Evolutionary conservation across 2,797 vertebrate species (phyloP).

Genomic region (Mormyrops attenuatus): DNA sequence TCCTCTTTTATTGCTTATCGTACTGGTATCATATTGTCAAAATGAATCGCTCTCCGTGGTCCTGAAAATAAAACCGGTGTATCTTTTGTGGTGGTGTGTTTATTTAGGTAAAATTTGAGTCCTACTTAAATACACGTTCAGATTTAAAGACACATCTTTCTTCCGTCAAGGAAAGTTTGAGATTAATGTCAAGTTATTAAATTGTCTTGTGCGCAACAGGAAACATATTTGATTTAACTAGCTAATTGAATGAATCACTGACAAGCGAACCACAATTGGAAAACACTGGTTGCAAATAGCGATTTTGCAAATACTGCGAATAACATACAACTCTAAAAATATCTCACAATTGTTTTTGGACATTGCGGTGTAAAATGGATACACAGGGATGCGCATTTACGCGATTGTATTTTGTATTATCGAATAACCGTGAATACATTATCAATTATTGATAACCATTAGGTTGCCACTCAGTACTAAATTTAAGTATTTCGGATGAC

Average conservation of each 20-base stretch:
- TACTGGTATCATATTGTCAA: neutral
- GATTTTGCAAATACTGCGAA: neutral
- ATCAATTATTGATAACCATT: too few relatives aligned
- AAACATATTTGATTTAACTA: neutral
- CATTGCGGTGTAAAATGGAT: neutral
- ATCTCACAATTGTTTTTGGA: neutral
- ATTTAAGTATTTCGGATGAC: neutral
- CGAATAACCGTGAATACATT: neutral
- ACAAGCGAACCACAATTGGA: neutral
- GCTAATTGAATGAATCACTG: neutral
- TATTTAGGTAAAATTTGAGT: neutral
- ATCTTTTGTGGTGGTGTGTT: slow-evolving; percentile 52
- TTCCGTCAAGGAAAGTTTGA: neutral
- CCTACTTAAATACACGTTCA: neutral
- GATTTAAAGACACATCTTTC: slow-evolving; percentile 4
- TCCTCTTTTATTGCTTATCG: neutral
- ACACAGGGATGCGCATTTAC: neutral
- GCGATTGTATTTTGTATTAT: neutral
- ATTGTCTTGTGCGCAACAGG: neutral
- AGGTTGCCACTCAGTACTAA: neutral
- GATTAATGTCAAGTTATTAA: neutral
- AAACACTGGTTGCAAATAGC: neutral
- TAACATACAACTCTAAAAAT: neutral
- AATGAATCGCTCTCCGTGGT: slow-evolving; percentile 23
- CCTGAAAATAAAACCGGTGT: slow-evolving; percentile 27